phyloP scores from a whole-genome alignment of 2,888 invertebrate genomes.

The Melanotus villosus region DNA sequence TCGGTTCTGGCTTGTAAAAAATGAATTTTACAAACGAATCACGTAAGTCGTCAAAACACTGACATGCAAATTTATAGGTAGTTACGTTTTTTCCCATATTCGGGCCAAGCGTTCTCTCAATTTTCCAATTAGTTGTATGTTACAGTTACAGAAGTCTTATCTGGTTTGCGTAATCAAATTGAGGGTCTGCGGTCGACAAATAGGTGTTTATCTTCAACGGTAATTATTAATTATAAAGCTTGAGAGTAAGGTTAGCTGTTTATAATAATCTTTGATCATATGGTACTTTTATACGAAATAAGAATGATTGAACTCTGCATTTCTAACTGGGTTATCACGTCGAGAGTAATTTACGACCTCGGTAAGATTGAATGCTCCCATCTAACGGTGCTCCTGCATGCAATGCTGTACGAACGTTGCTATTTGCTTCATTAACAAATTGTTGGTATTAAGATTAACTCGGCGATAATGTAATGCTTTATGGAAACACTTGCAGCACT shows the following conservation, averaged over 20 bases:
- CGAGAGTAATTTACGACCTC: constrained; percentile 9
- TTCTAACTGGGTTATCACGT: constrained; percentile 26
- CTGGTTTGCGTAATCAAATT: background rate
- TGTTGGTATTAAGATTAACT: constrained; percentile 17
- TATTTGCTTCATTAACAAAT: constrained; percentile 31
- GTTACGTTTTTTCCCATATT: background rate
- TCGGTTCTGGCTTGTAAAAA: background rate
- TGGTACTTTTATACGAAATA: constrained; percentile 17
- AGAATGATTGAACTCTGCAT: constrained; percentile 3
- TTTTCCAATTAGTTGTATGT: constrained; percentile 18
- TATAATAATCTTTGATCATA: constrained; percentile 26
- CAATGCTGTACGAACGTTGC: background rate
- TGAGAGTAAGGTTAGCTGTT: constrained; percentile 3
- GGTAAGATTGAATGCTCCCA: constrained; percentile 10
- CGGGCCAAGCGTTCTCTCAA: background rate
- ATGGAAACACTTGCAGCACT: constrained; percentile 7
- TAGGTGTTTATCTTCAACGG: constrained; percentile 3
- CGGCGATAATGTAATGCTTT: constrained; percentile 3
- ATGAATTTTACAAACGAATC: background rate
- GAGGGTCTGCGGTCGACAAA: background rate
- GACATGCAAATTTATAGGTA: constrained; percentile 6
- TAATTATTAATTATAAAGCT: constrained; percentile 16
- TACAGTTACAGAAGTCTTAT: background rate
- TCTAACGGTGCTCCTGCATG: constrained; percentile 26
- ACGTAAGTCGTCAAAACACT: constrained; percentile 5